Base-by-base conservation (phyloP, 2,888 invertebrate species). In the Chymomyza amoena region DNA sequence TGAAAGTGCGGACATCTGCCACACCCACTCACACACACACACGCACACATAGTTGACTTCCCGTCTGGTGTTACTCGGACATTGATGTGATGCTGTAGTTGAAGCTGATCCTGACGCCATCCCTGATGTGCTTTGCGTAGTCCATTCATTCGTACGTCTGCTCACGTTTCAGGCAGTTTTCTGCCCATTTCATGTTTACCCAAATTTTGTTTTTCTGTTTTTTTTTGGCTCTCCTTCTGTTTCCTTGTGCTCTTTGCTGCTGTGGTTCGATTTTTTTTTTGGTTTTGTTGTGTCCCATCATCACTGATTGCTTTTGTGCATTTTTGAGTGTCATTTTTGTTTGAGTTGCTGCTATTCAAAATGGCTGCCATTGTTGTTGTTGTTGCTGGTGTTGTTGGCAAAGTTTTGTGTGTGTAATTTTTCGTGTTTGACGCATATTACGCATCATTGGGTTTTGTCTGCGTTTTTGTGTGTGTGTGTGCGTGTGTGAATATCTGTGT, bases 351-450 rank as follows among this genome's bases (percentile, higher is more conserved):
- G 52, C 54, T 20, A 15, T 32, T 64, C 20, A 54, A 16, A 54
- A 54, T 54, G 54, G 54, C 54, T 63, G 64, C 28, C 10, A 13
- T 32, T 15, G 9, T 62, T 63, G 51, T 63, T 51, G 32, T 63
- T 63, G 52, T 51, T 63, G 52, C 20, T 62, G 9, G 18, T 10
- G 39, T 52, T 62, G 18, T 62, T 62, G 20, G 4, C 52, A 32
- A 36, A 36, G 45, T 45, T 36, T 61, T 20, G n/a, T 71, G 59
- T 76, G 79, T 78, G 76, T 71, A 72, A 76, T 78, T 79, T 84
- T 72, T 77, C 69, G 66, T 69, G 75, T 78, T 80, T 78, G 79
- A 74, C 72, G 72, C 61, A 65, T 70, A 79, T 83, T 64, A 74
- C 76, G 84, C 72, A 62, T 74, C 73, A 50, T 61, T 61, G 61